These are phyloP conservation scores for Channa striata DNA, from an alignment of 2,797 vertebrate genomes.

Conservation along the genomic window DNA sequence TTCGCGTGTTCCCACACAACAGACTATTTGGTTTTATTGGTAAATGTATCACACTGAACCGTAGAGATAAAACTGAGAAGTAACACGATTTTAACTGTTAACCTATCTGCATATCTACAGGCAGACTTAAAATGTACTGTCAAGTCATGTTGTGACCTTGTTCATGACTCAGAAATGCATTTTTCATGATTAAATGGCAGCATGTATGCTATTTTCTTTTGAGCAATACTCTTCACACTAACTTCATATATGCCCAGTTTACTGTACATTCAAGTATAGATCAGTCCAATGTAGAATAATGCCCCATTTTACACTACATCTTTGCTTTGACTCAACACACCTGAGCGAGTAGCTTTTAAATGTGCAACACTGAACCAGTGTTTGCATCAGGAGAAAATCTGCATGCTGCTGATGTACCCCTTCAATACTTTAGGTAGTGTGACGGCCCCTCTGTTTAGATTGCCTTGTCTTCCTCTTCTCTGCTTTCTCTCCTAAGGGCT, in stretches of 20 bases:
- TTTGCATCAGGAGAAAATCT: neutral
- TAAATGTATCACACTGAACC: neutral
- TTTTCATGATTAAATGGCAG: neutral
- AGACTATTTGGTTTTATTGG: neutral
- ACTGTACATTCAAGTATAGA: neutral
- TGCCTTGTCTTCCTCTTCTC: no score
- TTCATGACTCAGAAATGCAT: conserved; percentile 4
- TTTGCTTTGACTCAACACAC: neutral
- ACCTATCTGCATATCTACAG: neutral
- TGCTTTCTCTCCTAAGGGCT: no score
- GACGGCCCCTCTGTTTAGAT: no score
- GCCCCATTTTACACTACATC: neutral
- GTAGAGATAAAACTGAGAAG: neutral
- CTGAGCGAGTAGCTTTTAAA: neutral
- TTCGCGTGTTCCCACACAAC: no score
- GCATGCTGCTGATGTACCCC: neutral
- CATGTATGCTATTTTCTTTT: conserved; percentile 1
- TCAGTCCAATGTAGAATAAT: neutral
- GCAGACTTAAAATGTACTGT: neutral
- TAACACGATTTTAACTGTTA: neutral
- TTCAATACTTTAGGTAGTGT: no score
- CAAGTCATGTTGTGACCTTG: conserved; percentile 4
- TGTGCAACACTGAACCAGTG: neutral
- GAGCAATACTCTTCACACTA: neutral
- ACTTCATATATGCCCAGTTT: neutral